Percentiles rank a stretch among this genome's conserved stretches.
These are phyloP conservation scores for Speoplatyrhinus poulsoni DNA, from an alignment of 2,113 vertebrate genomes.

Conservation along the genomic window DNA sequence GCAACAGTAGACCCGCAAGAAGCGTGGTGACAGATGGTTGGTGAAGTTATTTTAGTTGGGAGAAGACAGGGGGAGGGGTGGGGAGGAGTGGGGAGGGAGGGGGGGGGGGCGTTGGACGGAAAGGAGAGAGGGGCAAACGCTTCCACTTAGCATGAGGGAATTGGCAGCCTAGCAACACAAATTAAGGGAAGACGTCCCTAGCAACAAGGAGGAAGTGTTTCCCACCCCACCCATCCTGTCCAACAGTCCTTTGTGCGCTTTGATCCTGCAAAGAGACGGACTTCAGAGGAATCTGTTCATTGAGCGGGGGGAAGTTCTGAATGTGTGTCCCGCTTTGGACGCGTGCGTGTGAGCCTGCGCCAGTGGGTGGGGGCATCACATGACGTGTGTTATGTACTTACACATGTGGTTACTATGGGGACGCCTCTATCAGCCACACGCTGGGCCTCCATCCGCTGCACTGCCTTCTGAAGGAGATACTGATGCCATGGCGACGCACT, in stretches of 20 bases:
- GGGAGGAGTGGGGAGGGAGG: conserved; percentile 40
- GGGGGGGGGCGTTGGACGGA: conserved; percentile 51
- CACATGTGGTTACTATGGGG: not conserved
- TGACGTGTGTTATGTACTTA: conserved; percentile 45
- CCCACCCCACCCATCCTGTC: conserved; percentile 29
- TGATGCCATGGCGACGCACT: conserved; percentile 19
- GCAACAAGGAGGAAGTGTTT: conserved; percentile 67
- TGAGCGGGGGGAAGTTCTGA: no score
- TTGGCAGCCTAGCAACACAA: conserved; percentile 82
- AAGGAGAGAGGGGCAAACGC: conserved; percentile 34
- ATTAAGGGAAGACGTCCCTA: conserved; percentile 74
- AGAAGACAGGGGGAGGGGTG: conserved; percentile 49
- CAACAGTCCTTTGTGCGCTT: not conserved
- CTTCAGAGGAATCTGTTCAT: no score
- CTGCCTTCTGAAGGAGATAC: conserved; percentile 36
- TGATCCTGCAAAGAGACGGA: no score
- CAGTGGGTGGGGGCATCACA: not conserved
- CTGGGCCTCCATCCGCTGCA: conserved; percentile 35
- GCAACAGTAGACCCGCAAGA: conserved; percentile 75
- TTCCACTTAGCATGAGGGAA: conserved; percentile 73
- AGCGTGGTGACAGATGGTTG: conserved; percentile 79
- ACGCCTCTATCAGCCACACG: conserved; percentile 19
- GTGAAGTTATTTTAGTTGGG: conserved; percentile 80
- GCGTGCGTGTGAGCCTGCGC: no score
- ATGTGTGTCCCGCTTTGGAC: no score